A percentile compares a stretch with the other conserved stretches of the same genome.
phyloP scores from a whole-genome alignment of 1,140 invertebrate species.

The Stratiolaelaps scimitus region DNA sequence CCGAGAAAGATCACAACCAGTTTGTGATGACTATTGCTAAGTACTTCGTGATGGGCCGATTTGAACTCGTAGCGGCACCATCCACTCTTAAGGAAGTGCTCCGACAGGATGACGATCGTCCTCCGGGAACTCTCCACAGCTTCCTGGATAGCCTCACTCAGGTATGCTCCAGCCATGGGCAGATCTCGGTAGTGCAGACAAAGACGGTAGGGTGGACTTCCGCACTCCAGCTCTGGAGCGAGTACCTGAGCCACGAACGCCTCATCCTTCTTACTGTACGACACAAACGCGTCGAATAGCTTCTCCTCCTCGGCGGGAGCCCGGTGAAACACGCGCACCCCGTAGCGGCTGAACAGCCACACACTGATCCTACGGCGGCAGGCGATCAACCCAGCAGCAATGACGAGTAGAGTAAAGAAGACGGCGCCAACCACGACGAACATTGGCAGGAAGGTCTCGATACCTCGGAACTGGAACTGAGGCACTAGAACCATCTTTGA shows the following conservation, averaged over 20 bases:
- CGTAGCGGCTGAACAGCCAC: slow-evolving; percentile 75
- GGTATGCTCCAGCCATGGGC: slow-evolving; percentile 46
- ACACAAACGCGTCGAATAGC: slow-evolving; percentile 81
- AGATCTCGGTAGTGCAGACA: slow-evolving; percentile 81
- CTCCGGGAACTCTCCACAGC: slow-evolving; percentile 72
- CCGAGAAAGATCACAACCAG: slow-evolving; percentile 73
- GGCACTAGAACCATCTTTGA: slow-evolving; percentile 25
- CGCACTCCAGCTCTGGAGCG: slow-evolving; percentile 43
- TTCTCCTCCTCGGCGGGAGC: slow-evolving; percentile 56
- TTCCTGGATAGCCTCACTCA: slow-evolving; percentile 72
- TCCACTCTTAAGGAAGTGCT: slow-evolving; percentile 83
- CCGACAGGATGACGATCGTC: slow-evolving; percentile 78
- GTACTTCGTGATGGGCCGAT: slow-evolving; percentile 73
- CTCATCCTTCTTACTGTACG: slow-evolving; percentile 82
- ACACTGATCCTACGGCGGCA: slow-evolving; percentile 74
- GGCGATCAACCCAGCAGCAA: slow-evolving; percentile 36
- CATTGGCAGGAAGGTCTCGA: slow-evolving; percentile 42
- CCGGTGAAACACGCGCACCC: slow-evolving; percentile 51
- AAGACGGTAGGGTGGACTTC: slow-evolving; percentile 68
- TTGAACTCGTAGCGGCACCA: slow-evolving; percentile 87
- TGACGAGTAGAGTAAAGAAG: slow-evolving; percentile 33
- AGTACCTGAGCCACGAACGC: slow-evolving; percentile 63
- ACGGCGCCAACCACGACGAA: slow-evolving; percentile 30
- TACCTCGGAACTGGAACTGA: slow-evolving; percentile 29
- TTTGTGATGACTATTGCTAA: slow-evolving; percentile 61